Base-by-base conservation (phyloP, 2,113 vertebrate species). In the Nannobrachium achirus region DNA sequence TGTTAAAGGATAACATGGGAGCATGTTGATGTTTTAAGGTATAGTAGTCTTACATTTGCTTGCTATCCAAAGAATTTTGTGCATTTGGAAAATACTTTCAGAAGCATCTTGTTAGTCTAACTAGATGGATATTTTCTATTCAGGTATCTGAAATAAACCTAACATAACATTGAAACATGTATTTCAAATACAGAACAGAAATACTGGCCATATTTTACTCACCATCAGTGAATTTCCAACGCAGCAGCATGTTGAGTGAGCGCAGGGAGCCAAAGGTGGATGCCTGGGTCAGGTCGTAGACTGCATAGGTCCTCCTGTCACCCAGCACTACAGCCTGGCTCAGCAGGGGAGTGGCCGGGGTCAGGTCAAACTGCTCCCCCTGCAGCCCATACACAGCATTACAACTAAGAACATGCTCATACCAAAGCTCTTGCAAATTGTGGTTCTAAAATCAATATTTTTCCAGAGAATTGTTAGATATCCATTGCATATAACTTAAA, bases 361-460 rank as follows among this genome's bases (percentile, higher is more conserved):
- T 95, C 85, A 98, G 88, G 60, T 98, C 97, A 80, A 97, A 86
- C n/a, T 94, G 89, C 79, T 96, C 95, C 72, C 94, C 94, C 95
- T 99, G 82, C 63, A 80, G 51, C 66, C 45, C 58, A 53, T 60
- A 63, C n/a, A 82, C 46, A 7, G 61, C 45, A 33, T 33, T 33
- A 33, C 25, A 4, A 33, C 6, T 33, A 33, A 33, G 6, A 5
- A 33, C 25, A 33, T 33, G 2, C 6, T 33, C 25, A 33, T 33
- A 33, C 25, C 25, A 33, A 33, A 33, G 25, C 25, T 33, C 25
- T 33, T 5, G 25, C 25, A 33, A 5, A 33, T 33, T 33, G 25
- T 33, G 25, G 6, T 33, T 33, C 25, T 33, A 33, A n/a, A n/a
- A n/a, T n/a, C n/a, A n/a, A n/a, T n/a, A n/a, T n/a, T 16, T 10